phyloP scores from a whole-genome alignment of 1,140 invertebrate genomes.

The Pseudomyrmex concolor region DNA sequence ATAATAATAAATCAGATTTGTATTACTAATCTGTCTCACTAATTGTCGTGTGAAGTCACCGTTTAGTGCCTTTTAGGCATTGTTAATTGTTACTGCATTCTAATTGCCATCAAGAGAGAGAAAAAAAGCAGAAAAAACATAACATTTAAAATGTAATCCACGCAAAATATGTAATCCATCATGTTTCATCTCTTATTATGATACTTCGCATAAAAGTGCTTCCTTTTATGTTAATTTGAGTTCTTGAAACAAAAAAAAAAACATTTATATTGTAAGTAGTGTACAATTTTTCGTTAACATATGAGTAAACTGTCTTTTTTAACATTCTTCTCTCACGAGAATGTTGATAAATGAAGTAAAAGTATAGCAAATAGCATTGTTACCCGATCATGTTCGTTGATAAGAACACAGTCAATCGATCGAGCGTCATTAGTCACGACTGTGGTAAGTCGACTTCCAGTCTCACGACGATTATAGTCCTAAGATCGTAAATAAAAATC shows the following conservation, averaged over 20 bases:
- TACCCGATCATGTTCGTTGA: slow-evolving; percentile 57
- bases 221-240: slow-evolving; percentile 33
- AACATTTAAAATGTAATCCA: background rate
- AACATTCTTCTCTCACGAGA: background rate
- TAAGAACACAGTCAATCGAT: slow-evolving; percentile 32
- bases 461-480: slow-evolving; percentile 63
- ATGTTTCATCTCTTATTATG: slow-evolving; percentile 8
- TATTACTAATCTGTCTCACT: background rate
- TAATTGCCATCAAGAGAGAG: slow-evolving; percentile 45
- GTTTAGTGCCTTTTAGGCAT: slow-evolving; percentile 48
- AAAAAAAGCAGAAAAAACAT: background rate
- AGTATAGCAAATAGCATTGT: slow-evolving; percentile 60
- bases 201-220: slow-evolving; percentile 21
- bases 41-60: slow-evolving; percentile 43
- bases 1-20: too few relatives aligned
- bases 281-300: background rate
- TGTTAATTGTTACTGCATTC: slow-evolving; percentile 37
- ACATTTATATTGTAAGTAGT: background rate
- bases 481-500: slow-evolving; percentile 60
- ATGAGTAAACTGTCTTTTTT: background rate
- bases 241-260: slow-evolving; percentile 6
- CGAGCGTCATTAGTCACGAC: slow-evolving; percentile 55
- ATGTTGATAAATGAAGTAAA: slow-evolving; percentile 15
- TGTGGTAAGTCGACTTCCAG: slow-evolving; percentile 51
- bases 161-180: background rate